These are phyloP conservation scores for Suillia variegata DNA, from an alignment of 2,888 invertebrate species.

Conservation along the genomic window DNA sequence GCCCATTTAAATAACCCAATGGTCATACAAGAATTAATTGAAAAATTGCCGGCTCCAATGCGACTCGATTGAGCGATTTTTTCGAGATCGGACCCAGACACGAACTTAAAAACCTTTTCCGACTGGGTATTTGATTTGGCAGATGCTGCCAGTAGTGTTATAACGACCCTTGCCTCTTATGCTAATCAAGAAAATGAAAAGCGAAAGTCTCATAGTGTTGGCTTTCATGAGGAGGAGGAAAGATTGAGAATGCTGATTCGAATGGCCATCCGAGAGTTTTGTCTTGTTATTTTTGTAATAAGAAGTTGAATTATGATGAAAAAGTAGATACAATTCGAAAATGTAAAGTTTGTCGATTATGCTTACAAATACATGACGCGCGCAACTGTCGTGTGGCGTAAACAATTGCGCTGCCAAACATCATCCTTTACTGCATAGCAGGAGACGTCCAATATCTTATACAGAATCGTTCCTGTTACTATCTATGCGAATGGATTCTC, in stretches of 20 bases:
- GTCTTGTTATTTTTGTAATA: constrained; percentile 4
- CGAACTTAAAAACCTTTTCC: constrained; percentile 17
- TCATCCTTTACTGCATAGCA: not conserved
- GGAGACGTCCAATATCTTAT: constrained; percentile 16
- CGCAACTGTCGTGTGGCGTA: constrained; percentile 14
- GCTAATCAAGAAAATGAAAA: constrained; percentile 4
- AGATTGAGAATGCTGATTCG: not conserved
- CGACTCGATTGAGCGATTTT: constrained; percentile 26
- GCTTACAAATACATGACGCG: constrained; percentile 11
- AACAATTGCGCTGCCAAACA: constrained; percentile 9
- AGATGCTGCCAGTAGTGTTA: constrained; percentile 22
- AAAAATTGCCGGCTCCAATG: constrained; percentile 24
- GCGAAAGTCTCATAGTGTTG: constrained; percentile 7
- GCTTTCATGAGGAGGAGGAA: constrained; percentile 5
- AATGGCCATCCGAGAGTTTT: not conserved
- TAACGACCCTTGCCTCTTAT: not conserved
- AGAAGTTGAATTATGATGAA: not conserved
- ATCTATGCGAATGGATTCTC: constrained; percentile 4
- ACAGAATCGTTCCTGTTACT: constrained; percentile 19
- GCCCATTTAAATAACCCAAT: constrained; percentile 22
- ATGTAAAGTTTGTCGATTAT: constrained; percentile 15
- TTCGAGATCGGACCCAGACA: not conserved
- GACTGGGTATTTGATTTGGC: constrained; percentile 23
- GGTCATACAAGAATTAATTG: constrained; percentile 25
- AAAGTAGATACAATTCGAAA: constrained; percentile 19